Base-by-base conservation (phyloP, 1,140 invertebrate genomes). In the Orussus abietinus region DNA sequence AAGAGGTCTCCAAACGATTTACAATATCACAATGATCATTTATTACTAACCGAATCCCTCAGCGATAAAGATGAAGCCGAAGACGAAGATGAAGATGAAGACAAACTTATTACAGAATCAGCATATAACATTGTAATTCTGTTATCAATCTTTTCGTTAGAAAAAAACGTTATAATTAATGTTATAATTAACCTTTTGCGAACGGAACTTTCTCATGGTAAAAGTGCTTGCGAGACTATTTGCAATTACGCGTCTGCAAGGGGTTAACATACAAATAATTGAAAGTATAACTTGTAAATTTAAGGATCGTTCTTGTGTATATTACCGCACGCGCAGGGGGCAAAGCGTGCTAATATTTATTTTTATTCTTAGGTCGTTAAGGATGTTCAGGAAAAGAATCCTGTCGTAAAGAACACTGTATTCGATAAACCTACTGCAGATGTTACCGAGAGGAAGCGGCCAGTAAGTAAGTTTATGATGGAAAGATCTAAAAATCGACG, bases 1-100 rank as follows among this genome's bases (percentile, higher is more conserved):
- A 69, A 66, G 39, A 58, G 49, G 48, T 53, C 58, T 4, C 29
- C 38, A 2, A 47, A 62, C 10, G 40, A 50, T 46, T 30, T 46
- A 14, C 18, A n/a, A n/a, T n/a, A 39, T 22, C 11, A 28, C 2
- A 44, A 41, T 25, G 31, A 47, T n/a, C n/a, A n/a, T n/a, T n/a
- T n/a, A n/a, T n/a, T n/a, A n/a, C n/a, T n/a, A 28, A 34, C 13
- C 41, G 7, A 15, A 20, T n/a, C 29, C 17, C 12, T 38, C n/a
- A 12, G 20, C 7, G 33, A 57, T n/a, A 29, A 43, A 9, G 50
- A 33, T 26, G 45, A 43, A 17, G 52, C 59, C n/a, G 50, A 53
- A 7, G 46, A 48, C 11, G 34, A 45, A 15, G 15, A 46, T 20
- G 25, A 17, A 14, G 40, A 21, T 31, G 43, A 46, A 5, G 42